Percentiles rank a stretch among this genome's conserved stretches.
Evolutionary conservation across 2,113 vertebrate species (phyloP).

Genomic region (Oreamnos americanus): DNA sequence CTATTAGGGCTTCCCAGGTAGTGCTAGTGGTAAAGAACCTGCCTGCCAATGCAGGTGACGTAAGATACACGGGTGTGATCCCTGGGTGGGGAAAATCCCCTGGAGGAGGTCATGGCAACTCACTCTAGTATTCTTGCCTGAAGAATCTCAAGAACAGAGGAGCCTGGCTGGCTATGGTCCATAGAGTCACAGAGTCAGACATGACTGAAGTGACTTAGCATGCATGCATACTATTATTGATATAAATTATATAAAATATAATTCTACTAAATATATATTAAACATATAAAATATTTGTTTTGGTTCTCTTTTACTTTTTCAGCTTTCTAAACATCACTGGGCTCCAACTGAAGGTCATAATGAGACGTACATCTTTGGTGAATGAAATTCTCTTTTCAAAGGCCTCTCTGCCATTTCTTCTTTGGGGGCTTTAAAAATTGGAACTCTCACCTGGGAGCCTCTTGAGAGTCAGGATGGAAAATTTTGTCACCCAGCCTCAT

Average conservation of each 20-base stretch:
- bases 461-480: background rate
- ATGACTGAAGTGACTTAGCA: background rate
- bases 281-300: background rate
- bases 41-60: rapidly evolving
- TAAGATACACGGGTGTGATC: background rate
- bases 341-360: background rate
- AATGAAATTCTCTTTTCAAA: background rate
- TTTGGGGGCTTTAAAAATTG: background rate
- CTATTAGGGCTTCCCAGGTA: background rate
- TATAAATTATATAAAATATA: background rate
- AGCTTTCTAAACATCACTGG: background rate
- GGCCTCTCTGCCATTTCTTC: background rate
- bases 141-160: background rate
- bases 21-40: background rate
- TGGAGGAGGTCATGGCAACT: background rate
- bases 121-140: background rate
- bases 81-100: background rate
- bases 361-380: background rate
- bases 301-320: background rate
- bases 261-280: background rate
- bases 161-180: background rate
- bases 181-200: background rate
- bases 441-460: background rate
- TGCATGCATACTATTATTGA: background rate
- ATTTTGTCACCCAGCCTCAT: background rate